A percentile compares a stretch with the other conserved stretches of the same genome.
Evolutionary conservation across 2,113 vertebrate genomes (phyloP).

Genomic region (Hoplias malabaricus): DNA sequence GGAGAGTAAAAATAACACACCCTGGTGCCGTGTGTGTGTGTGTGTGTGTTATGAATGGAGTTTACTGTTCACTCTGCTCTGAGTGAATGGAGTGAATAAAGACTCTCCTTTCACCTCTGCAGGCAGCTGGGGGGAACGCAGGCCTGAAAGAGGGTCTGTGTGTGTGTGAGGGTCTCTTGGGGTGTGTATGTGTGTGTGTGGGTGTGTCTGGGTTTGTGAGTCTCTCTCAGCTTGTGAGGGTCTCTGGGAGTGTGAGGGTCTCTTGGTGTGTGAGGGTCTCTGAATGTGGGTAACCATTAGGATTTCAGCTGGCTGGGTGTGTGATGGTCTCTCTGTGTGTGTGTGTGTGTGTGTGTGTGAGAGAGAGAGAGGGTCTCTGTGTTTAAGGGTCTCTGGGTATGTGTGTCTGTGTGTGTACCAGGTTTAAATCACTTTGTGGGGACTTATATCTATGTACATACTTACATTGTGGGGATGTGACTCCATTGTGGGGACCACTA

Average conservation of each 20-base stretch:
- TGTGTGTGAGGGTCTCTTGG: constrained; percentile 7
- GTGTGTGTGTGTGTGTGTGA: neutral
- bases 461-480: no score
- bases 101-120: neutral
- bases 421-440: no score
- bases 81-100: constrained; percentile 46
- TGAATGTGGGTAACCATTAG: no score
- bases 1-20: no score
- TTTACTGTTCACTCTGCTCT: constrained; percentile 29
- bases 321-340: constrained; percentile 4
- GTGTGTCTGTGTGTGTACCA: no score
- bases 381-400: neutral
- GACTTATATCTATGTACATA: no score
- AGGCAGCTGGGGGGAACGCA: constrained; percentile 32
- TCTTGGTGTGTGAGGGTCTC: no score
- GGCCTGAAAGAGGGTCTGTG: constrained; percentile 25
- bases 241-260: no score
- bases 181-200: constrained; percentile 2
- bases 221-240: no score
- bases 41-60: constrained; percentile 25
- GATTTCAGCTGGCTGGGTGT: no score
- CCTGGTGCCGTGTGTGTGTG: neutral
- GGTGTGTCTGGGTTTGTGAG: no score
- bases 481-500: no score
- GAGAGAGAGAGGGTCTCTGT: neutral